phyloP scores from a whole-genome alignment of 53 echinoderm and acorn worm species.

The Glandiceps talaboti region DNA sequence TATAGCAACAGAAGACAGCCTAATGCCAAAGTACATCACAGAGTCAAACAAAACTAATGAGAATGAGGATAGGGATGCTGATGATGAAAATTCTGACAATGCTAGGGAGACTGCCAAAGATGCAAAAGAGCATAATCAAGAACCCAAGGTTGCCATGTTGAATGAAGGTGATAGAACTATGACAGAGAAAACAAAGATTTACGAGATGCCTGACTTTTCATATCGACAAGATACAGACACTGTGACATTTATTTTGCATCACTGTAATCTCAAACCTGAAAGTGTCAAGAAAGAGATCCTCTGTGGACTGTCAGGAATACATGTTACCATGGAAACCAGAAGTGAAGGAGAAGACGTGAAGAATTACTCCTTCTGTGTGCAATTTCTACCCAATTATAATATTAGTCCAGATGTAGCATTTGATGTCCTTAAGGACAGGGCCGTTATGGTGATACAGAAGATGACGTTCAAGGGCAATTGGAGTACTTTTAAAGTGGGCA shows the following conservation, averaged over 20 bases:
- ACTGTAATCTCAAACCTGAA: conserved; percentile 10
- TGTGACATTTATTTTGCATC: conserved; percentile 32
- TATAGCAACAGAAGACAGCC: not conserved
- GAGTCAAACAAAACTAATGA: not conserved
- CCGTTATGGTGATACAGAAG: not conserved
- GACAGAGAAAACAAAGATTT: not conserved
- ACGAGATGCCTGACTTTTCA: not conserved
- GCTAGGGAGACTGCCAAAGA: not conserved
- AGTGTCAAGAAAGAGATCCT: conserved; percentile 1
- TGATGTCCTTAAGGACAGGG: not conserved
- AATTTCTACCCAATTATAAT: not conserved
- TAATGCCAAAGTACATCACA: not conserved
- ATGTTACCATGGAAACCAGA: not conserved
- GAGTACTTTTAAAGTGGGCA: not conserved
- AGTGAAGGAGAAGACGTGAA: not conserved
- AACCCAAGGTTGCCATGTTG: not conserved
- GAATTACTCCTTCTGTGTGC: not conserved
- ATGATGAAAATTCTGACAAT: not conserved
- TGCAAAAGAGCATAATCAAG: not conserved
- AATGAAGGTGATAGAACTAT: not conserved
- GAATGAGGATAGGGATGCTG: not conserved
- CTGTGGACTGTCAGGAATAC: not conserved
- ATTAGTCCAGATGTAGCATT: not conserved
- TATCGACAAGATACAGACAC: conserved; percentile 36
- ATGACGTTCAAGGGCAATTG: not conserved